Base-by-base conservation (phyloP, 2,113 vertebrate genomes). In the Gymnarchus niloticus region DNA sequence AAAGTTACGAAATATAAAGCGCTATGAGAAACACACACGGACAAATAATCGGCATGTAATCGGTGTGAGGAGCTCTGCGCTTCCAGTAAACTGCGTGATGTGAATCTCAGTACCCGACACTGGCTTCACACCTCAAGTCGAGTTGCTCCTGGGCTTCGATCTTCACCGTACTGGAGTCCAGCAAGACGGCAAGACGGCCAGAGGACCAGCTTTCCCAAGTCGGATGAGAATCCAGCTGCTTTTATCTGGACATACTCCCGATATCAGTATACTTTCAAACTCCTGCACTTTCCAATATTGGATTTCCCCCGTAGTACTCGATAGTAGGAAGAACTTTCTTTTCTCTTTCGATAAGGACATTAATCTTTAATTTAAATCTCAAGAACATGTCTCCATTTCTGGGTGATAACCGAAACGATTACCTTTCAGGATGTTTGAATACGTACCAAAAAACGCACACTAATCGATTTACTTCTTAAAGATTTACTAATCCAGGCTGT, bases 31-130 rank as follows among this genome's bases (percentile, higher is more conserved):
- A 52, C 51, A 49, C 86, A 81, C 90, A 88, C n/a, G n/a, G n/a
- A n/a, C n/a, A n/a, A n/a, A n/a, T n/a, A 73, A 37, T 33, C 65
- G 86, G 87, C 89, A 89, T 85, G 85, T 87, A 85, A 86, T 91
- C 88, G 85, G 81, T 49, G 83, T 59, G 37, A 83, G 48, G 46
- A 81, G n/a, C 33, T 46, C 56, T 51, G 76, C 2, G 5, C 81
- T 46, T 56, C 54, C 57, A 2, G 76, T 10, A 48, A n/a, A 12
- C 19, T 41, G 44, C 6, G 23, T 23, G 44, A 54, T n/a, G n/a
- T n/a, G n/a, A n/a, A n/a, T n/a, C n/a, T n/a, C n/a, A n/a, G n/a
- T n/a, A n/a, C n/a, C n/a, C n/a, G n/a, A n/a, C n/a, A n/a, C n/a
- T n/a, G n/a, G n/a, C n/a, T n/a, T n/a, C n/a, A n/a, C n/a, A n/a